Conservation (phyloP, 2,888 invertebrate species). For the Cerastis leucographa region DNA sequence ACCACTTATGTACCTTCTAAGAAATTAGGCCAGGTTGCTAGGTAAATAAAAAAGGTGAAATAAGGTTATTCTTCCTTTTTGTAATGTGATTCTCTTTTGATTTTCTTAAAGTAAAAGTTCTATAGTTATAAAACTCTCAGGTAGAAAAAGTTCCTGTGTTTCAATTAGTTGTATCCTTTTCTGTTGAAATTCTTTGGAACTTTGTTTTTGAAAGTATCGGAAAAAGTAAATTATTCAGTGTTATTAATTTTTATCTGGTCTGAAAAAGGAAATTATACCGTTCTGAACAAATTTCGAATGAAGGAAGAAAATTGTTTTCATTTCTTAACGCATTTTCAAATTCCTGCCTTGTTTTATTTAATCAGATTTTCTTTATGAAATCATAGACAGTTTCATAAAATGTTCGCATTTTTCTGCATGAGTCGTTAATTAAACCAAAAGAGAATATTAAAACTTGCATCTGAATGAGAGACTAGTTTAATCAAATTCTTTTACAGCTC, state of each 20-base stretch:
- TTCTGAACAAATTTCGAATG: background rate
- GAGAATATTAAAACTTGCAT: slow-evolving; percentile 11
- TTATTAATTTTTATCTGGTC: slow-evolving; percentile 11
- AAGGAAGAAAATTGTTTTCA: background rate
- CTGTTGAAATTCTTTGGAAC: slow-evolving; percentile 22
- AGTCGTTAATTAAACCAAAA: background rate
- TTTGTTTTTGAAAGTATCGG: slow-evolving; percentile 27
- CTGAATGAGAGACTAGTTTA: background rate
- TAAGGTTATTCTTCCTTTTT: background rate
- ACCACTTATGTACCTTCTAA: background rate
- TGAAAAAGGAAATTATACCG: slow-evolving; percentile 1
- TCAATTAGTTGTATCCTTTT: slow-evolving; percentile 48
- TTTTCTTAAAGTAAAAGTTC: slow-evolving; percentile 22
- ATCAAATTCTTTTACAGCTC: slow-evolving; percentile 5
- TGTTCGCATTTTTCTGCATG: background rate
- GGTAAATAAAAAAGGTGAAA: background rate
- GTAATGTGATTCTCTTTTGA: slow-evolving; percentile 4
- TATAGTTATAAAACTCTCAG: slow-evolving; percentile 29
- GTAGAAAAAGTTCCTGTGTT: slow-evolving; percentile 35
- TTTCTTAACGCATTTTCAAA: background rate
- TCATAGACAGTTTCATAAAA: background rate
- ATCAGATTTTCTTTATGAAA: background rate
- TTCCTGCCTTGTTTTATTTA: background rate
- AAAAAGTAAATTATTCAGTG: slow-evolving; percentile 28
- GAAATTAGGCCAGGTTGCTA: background rate